Base-by-base conservation (phyloP, 2,888 invertebrate species). In the Theodoxus fluviatilis region DNA sequence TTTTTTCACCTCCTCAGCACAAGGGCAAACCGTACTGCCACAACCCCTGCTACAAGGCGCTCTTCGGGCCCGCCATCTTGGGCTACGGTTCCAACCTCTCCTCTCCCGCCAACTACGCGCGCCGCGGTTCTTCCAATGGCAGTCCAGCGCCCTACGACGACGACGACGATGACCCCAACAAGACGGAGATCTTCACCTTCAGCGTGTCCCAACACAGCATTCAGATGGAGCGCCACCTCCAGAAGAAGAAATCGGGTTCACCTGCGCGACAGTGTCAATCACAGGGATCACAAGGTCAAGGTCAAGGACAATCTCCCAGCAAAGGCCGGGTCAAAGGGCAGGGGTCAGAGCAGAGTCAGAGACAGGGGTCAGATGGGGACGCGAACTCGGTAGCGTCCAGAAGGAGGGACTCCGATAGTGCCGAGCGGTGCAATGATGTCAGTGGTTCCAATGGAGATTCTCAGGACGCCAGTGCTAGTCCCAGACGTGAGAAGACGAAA, bases 1-100 rank as follows among this genome's bases (percentile, higher is more conserved):
- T 63, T 52, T 69, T 43, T 68, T 68, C 69, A 73, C 25, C 15
- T 57, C 79, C 82, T 35, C 83, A 92, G 91, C 93, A 94, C 87
- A 93, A 93, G 89, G 93, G 93, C 71, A 92, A 92, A 76, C 94
- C 94, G 67, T 94, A 93, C 84, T 94, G 94, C 81, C 92, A 94
- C 88, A 92, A 93, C 71, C 94, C 94, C 71, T 94, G 94, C 83
- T 94, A 94, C 86, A 92, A 92, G 71, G 93, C 93, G 18, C 88
- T 94, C 37, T 94, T 93, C 86, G 94, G 94, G 31, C 94, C 93
- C 0, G 92, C 93, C 81, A 89, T 94, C 25, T 93, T 93, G 87
- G 94, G 94, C 0, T 94, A 94, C 87, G 94, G 94, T 15, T 80
- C 82, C n/a, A 82, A 81, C 72, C 75, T 82, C 33, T 76, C 76